Evolutionary conservation across 2,888 invertebrate genomes (phyloP), one percentile per base, ranked within the genome.

Genomic region (Oscheius sp.): DNA sequence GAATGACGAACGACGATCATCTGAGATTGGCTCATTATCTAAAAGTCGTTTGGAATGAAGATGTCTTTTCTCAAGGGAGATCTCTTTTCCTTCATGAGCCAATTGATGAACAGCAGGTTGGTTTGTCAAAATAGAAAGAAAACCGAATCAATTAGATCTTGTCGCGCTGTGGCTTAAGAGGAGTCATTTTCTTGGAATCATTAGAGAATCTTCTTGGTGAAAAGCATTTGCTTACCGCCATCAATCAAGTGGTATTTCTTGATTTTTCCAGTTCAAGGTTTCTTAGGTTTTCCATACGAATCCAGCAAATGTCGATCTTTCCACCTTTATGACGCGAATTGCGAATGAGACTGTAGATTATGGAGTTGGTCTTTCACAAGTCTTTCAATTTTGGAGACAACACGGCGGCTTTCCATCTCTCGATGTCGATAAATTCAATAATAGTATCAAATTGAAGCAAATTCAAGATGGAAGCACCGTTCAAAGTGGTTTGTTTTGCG

Each of bases 1-100:
- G 76, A 61, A 76, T 78, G 75, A 76, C 76, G 1, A 72, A 75
- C 42, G 76, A 76, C 58, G 78, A 76, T 23, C 65, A 45, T 42
- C 53, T 74, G 1, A 34, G 69, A 17, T 20, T 75, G n/a, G 70
- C 69, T 1, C 74, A 75, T 8, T 68, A 75, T 45, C 68, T 73
- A 15, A 78, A 75, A 39, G 75, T 75, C 15, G 17, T 42, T 34
- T 64, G 34, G 48, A 64, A 17, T n/a, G 78, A 78, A 37, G 67
- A 34, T 3, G 23, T 78, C 0, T 76, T 78, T 50, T 10, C 25
- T 1, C 50, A 63, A 2, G 78, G 76, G 15, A 66, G 70, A 1
- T 72, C 69, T 8, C 50, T 78, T 31, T 52, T 53, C 42, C 50
- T 78, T 0, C 65, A 74, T 2, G 75, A 76, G 23, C 65, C 73